Percentiles rank a stretch among this genome's conserved stretches.
These are phyloP conservation scores for Origma solitaria DNA, from an alignment of 2,113 vertebrate species.

Conservation along the genomic window DNA sequence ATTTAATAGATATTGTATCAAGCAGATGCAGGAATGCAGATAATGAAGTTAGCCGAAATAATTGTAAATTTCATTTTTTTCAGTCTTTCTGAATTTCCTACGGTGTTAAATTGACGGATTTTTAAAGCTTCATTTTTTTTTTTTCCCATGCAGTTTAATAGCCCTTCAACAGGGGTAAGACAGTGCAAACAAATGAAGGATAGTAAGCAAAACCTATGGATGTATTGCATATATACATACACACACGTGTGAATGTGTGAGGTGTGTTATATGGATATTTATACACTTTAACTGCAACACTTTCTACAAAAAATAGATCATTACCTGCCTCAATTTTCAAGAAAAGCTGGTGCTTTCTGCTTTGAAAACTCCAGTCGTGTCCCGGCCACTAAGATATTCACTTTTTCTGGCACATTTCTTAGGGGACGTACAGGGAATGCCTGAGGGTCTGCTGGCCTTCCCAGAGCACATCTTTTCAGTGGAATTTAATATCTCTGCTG, in stretches of 20 bases:
- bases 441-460: background rate
- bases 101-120: background rate
- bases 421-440: background rate
- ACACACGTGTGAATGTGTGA: background rate
- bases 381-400: background rate
- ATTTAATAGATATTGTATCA: background rate
- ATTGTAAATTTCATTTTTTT: background rate
- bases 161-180: background rate
- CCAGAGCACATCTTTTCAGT: background rate
- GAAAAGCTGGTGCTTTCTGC: background rate
- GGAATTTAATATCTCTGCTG: background rate
- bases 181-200: background rate
- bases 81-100: background rate
- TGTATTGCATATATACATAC: background rate
- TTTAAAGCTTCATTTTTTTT: background rate
- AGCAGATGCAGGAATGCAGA: background rate
- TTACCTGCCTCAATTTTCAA: background rate
- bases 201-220: background rate
- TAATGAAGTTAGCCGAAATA: background rate
- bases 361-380: background rate
- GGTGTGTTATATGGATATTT: background rate
- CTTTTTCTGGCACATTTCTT: background rate
- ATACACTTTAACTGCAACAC: background rate
- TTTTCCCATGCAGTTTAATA: background rate
- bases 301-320: background rate